phyloP scores from a whole-genome alignment of 2,113 vertebrate species.

The Dromiciops gliroides region DNA sequence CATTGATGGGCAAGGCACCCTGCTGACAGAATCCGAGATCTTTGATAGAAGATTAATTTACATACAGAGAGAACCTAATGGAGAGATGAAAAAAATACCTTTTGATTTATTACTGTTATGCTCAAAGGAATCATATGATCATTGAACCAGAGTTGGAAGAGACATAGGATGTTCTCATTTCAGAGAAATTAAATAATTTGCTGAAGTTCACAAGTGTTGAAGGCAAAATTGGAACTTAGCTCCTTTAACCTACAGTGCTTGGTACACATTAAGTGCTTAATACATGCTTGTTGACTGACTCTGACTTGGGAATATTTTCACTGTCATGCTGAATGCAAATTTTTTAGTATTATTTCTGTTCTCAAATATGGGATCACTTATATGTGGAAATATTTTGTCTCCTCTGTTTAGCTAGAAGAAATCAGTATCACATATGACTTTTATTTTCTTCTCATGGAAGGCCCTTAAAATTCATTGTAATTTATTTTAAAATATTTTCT shows the following conservation, averaged over 20 bases:
- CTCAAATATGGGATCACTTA: background rate
- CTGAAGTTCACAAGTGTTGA: background rate
- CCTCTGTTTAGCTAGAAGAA: background rate
- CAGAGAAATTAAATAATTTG: background rate
- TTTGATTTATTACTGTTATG: background rate
- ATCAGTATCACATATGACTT: background rate
- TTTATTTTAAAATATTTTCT: background rate
- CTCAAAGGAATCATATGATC: background rate
- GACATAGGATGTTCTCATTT: background rate
- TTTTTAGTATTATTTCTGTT: background rate
- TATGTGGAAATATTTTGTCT: background rate
- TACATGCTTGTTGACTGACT: background rate
- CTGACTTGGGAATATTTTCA: background rate
- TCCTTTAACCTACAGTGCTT: background rate
- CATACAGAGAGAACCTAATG: background rate
- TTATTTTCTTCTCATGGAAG: background rate
- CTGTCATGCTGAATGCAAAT: background rate
- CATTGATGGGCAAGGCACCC: background rate
- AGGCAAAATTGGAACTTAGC: background rate
- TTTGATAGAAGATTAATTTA: background rate
- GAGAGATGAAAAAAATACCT: background rate
- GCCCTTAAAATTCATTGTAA: background rate
- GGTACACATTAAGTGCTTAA: background rate
- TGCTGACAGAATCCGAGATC: background rate
- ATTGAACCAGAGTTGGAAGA: background rate